A percentile compares a stretch with the other conserved stretches of the same genome.
Evolutionary conservation across 2,888 invertebrate genomes (phyloP).

Genomic region (Drosophila sordidula): DNA sequence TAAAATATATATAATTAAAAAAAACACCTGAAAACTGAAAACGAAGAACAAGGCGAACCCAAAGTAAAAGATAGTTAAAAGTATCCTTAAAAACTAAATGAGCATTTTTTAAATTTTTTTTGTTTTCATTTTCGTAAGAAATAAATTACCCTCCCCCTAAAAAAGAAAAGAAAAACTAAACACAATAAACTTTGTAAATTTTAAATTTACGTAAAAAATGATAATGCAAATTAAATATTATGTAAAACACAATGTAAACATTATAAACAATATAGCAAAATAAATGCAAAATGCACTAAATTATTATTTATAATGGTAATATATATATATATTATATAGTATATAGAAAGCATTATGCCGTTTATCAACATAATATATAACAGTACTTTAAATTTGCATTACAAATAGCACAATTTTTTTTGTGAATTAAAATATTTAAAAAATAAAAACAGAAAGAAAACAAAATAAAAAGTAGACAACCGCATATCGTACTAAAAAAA

Average conservation of each 20-base stretch:
- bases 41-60: conserved; percentile 47
- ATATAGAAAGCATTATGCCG: conserved; percentile 52
- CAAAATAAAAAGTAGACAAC: conserved; percentile 50
- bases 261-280: conserved; percentile 70
- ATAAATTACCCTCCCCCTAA: conserved; percentile 6
- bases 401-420: conserved; percentile 76
- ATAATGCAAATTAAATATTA: conserved; percentile 49
- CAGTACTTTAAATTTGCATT: conserved; percentile 69
- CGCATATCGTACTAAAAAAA: conserved; percentile 75
- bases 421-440: conserved; percentile 63
- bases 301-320: conserved; percentile 71
- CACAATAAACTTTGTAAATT: conserved; percentile 76
- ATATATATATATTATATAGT: conserved; percentile 26
- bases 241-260: conserved; percentile 56
- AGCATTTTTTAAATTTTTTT: conserved; percentile 16
- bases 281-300: conserved; percentile 76
- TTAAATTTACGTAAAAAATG: conserved; percentile 67
- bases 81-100: conserved; percentile 8
- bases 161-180: conserved; percentile 33
- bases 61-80: conserved; percentile 79
- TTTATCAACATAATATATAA: conserved; percentile 64
- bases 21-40: conserved; percentile 35
- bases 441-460: conserved; percentile 30
- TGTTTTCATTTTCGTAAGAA: conserved; percentile 31
- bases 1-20: conserved; percentile 33